phyloP scores from a whole-genome alignment of 1,140 invertebrate species.

The Trichomalopsis sarcophagae region DNA sequence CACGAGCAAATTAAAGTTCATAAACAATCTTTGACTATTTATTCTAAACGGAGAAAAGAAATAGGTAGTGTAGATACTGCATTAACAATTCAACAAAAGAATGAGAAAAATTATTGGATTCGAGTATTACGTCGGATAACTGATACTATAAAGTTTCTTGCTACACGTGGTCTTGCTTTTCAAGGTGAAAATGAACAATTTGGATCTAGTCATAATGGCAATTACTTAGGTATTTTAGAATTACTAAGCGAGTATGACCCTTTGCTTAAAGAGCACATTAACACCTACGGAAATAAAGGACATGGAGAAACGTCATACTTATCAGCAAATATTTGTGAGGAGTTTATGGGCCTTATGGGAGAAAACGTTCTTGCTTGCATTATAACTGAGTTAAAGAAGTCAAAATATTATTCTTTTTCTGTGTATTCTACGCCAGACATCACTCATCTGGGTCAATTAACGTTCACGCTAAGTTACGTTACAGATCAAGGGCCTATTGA shows the following conservation, averaged over 20 bases:
- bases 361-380: constrained; percentile 57
- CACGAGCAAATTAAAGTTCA: background rate
- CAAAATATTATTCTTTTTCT: constrained; percentile 67
- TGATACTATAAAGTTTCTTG: too few relatives aligned
- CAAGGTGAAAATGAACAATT: constrained; percentile 22
- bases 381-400: constrained; percentile 58
- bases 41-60: background rate
- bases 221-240: constrained; percentile 62
- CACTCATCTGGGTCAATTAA: constrained; percentile 53
- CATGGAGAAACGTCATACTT: too few relatives aligned
- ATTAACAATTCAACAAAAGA: too few relatives aligned
- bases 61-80: too few relatives aligned
- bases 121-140: too few relatives aligned
- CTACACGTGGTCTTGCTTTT: background rate
- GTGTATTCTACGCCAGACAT: constrained; percentile 70
- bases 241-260: constrained; percentile 64
- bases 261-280: constrained; percentile 65
- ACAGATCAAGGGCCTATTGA: too few relatives aligned
- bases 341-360: constrained; percentile 59
- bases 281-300: constrained; percentile 58
- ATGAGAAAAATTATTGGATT: too few relatives aligned
- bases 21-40: background rate
- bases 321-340: too few relatives aligned
- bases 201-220: constrained; percentile 58
- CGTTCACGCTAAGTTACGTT: too few relatives aligned